Base-by-base conservation (phyloP, 2,797 vertebrate species). In the Lagorchestes hirsutus region DNA sequence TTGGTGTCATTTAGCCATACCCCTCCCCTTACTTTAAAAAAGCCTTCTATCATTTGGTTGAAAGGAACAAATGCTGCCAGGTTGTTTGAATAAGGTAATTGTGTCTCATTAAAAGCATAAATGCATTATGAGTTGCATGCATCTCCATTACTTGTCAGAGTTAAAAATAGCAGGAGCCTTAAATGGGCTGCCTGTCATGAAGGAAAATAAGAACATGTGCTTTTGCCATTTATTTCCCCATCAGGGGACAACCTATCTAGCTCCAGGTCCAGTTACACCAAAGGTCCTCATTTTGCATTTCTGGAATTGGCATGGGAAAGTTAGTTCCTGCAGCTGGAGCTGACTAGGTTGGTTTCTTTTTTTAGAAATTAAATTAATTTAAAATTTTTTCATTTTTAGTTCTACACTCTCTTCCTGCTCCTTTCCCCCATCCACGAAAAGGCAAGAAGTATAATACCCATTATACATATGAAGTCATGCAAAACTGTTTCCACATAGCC, bases 51-150 rank as follows among this genome's bases (percentile, higher is more conserved):
- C 12, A 62, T 96, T 90, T 94, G 96, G 50, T 31, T 58, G 97
- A 96, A 96, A 98, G 97, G 96, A 93, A 82, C 91, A 92, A 90
- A 91, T 56, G 74, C 91, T 92, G 59, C 55, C 94, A 90, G 90
- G 93, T 92, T 97, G 97, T 96, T 95, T 91, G 93, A 97, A 95
- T 97, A 97, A 97, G 96, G 95, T 96, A 97, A 97, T 98, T 98
- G 98, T 91, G 59, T 97, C 97, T 98, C 95, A 95, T 91, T 96
- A 95, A 95, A 97, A 94, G 97, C 93, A 54, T 94, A 97, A 62
- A 58, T 91, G 97, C 95, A 96, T 97, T 93, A 94, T 97, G 97
- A 98, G 92, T 59, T 59, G 82, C 94, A 95, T 96, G 74, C 95
- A 96, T 96, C 93, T 93, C 96, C 59, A 94, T 94, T 97, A 90